Percentiles rank a stretch among this genome's conserved stretches.
Conservation (phyloP, 2,888 invertebrate genomes). For the Diarsia rubi region DNA sequence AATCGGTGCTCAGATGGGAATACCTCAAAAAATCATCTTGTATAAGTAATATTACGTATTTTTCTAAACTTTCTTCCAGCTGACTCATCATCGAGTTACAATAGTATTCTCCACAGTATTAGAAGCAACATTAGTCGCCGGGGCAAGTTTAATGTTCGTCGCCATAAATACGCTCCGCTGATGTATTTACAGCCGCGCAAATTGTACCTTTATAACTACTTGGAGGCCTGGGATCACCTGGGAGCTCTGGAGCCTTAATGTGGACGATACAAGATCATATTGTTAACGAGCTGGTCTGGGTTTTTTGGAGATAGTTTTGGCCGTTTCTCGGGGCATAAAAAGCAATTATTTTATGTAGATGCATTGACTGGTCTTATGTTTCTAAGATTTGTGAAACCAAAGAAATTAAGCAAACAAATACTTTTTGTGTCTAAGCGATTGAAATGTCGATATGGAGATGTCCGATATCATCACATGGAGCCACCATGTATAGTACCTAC, state of each 20-base stretch:
- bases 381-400: neutral
- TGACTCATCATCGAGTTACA: slow-evolving; percentile 29
- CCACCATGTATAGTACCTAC: no score
- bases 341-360: no score
- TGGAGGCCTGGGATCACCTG: slow-evolving; percentile 50
- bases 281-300: slow-evolving; percentile 13
- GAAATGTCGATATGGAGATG: no score
- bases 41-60: neutral
- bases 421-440: no score
- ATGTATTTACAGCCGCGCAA: slow-evolving; percentile 70
- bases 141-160: slow-evolving; percentile 74
- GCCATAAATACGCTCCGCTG: slow-evolving; percentile 72
- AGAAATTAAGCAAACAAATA: no score
- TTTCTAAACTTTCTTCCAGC: neutral
- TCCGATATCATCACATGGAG: no score
- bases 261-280: slow-evolving; percentile 54
- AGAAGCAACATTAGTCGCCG: slow-evolving; percentile 74
- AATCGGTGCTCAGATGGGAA: no score
- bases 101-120: slow-evolving; percentile 57
- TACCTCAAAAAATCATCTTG: no score
- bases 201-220: slow-evolving; percentile 61
- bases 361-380: neutral
- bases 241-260: slow-evolving; percentile 48
- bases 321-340: no score
- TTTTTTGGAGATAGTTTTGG: neutral